Conservation (phyloP, 2,113 vertebrate species). For the Synodontis membranacea region DNA sequence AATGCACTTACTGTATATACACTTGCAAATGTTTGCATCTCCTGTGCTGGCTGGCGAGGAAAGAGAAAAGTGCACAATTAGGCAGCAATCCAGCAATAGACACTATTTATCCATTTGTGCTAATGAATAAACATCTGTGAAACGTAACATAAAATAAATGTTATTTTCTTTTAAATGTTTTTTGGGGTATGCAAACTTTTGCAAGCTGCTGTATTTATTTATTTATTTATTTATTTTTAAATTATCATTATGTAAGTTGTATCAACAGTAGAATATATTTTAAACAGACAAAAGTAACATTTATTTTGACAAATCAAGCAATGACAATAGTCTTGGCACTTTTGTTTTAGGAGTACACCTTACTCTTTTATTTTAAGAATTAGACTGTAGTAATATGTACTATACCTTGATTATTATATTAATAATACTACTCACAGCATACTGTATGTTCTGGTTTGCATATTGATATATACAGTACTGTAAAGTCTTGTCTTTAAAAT, state of each 20-base stretch:
- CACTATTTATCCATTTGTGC: too few species aligned
- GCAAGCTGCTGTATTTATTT: not conserved
- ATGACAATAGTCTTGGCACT: too few species aligned
- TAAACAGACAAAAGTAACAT: too few species aligned
- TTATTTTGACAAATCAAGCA: too few species aligned
- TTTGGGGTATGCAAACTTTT: not conserved
- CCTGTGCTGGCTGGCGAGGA: not conserved
- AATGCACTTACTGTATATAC: not conserved
- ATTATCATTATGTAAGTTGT: too few species aligned
- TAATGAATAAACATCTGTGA: not conserved
- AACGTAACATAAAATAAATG: not conserved
- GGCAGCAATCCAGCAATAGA: not conserved
- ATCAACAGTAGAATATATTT: too few species aligned
- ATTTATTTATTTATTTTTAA: too few species aligned
- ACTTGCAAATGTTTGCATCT: not conserved
- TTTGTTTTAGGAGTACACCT: too few species aligned
- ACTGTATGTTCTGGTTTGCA: not conserved
- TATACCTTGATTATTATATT: not conserved
- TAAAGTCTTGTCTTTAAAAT: not conserved
- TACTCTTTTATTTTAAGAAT: not conserved
- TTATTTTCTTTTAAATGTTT: not conserved
- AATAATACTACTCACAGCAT: not conserved
- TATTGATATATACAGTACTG: not conserved
- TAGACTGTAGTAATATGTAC: not conserved
- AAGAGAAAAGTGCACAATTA: not conserved